Percentiles rank a stretch among this genome's conserved stretches.
Conservation (phyloP, 2,888 invertebrate species). For the Parapristionchus giblindavisi region DNA sequence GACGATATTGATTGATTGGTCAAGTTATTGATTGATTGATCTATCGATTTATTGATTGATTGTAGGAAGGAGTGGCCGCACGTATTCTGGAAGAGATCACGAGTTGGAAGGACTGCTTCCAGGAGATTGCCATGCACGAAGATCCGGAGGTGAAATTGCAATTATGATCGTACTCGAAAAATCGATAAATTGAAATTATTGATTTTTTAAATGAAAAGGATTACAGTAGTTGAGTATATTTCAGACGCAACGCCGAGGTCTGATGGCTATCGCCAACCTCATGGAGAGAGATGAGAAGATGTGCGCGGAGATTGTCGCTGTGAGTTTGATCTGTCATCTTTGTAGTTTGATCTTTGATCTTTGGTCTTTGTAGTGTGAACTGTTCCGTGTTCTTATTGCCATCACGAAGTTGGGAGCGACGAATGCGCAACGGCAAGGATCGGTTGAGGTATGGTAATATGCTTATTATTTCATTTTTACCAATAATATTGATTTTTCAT, state of each 20-base stretch:
- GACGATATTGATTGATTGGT: neutral
- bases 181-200: too few relatives aligned
- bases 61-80: slow-evolving; percentile 30
- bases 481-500: too few relatives aligned
- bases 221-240: too few relatives aligned
- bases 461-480: too few relatives aligned
- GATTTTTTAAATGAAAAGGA: too few relatives aligned
- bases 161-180: too few relatives aligned
- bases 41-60: neutral
- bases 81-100: slow-evolving; percentile 62
- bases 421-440: slow-evolving; percentile 55
- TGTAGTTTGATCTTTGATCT: neutral
- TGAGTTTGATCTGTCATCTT: slow-evolving; percentile 43
- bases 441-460: slow-evolving; percentile 40
- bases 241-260: slow-evolving; percentile 60
- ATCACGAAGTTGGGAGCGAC: slow-evolving; percentile 63
- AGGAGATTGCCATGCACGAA: slow-evolving; percentile 66
- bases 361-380: slow-evolving; percentile 54
- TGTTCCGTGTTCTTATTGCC: slow-evolving; percentile 68
- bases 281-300: slow-evolving; percentile 60
- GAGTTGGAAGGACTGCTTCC: slow-evolving; percentile 66
- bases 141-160: slow-evolving; percentile 66
- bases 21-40: neutral
- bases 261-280: slow-evolving; percentile 67
- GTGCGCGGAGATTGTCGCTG: slow-evolving; percentile 64